Evolutionary conservation across 2,797 vertebrate genomes (phyloP), one percentile per base, ranked within the genome.

Genomic region (Scleropages formosus): DNA sequence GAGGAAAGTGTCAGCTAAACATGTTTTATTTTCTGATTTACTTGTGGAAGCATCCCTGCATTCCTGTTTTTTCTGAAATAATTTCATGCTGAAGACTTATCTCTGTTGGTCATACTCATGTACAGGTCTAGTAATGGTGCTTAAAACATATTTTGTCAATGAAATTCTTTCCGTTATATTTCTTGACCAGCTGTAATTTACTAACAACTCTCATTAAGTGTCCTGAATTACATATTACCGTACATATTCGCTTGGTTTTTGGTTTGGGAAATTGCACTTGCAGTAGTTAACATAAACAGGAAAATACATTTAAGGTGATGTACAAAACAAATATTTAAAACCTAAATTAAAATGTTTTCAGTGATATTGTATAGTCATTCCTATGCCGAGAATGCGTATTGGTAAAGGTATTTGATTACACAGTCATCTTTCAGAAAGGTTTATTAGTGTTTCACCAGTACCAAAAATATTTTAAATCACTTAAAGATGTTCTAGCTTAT

Each of bases 341-440:
- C 47, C 78, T 56, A 27, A 47, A 46, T 76, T 64, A 77, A 70
- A 77, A 87, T 60, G 63, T 8, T 8, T 16, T 12, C 27, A 46
- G 60, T 27, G 27, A 60, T 26, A 56, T 9, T 6, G 20, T 22
- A 63, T 11, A 15, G 24, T 62, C n/a, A 77, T 31, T 51, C 77
- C 68, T 85, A 88, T 85, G 63, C 63, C 49, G 62, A 79, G 80
- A 73, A 80, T 83, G 46, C 82, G 79, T 26, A 76, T 18, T 63
- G 65, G 46, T 58, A 46, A 62, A 67, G 31, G 53, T 13, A 13
- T 13, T 13, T 8, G 69, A 71, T 2, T 31, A 31, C 51, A 71
- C 83, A 79, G 75, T 80, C 62, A 78, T 44, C 58, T 82, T 51
- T 78, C 51, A 70, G 44, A 75, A 72, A 10, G 73, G 39, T 71